Conservation (phyloP, 2,113 vertebrate genomes). For the Helogale parvula region DNA sequence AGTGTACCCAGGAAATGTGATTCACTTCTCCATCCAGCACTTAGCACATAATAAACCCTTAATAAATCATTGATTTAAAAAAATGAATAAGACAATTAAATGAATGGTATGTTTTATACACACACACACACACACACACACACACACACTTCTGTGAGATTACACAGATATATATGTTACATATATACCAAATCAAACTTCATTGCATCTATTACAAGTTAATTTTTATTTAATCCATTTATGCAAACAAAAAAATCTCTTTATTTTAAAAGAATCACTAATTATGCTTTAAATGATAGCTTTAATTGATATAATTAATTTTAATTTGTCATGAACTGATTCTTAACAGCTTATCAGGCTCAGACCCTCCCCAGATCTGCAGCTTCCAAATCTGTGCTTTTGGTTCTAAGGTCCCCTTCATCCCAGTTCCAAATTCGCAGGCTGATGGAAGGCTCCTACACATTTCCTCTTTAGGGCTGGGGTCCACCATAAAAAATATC, state of each 20-base stretch:
- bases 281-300: neutral
- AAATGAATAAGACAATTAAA: neutral
- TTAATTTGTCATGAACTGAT: constrained; percentile 8
- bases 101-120: neutral
- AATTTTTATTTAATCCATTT: constrained; percentile 32
- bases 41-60: constrained; percentile 9
- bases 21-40: neutral
- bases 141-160: neutral
- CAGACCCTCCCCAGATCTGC: neutral
- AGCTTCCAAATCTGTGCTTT: neutral
- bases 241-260: neutral
- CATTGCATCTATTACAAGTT: neutral
- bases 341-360: neutral
- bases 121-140: neutral
- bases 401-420: neutral
- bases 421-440: neutral
- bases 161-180: neutral
- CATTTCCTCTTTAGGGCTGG: neutral
- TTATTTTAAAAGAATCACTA: constrained; percentile 55
- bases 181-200: neutral
- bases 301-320: constrained; percentile 21
- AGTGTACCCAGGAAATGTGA: neutral
- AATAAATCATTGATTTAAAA: constrained; percentile 16
- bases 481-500: neutral
- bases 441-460: neutral